phyloP scores from a whole-genome alignment of 1,140 invertebrate genomes.

The Eupristina koningsbergeri region DNA sequence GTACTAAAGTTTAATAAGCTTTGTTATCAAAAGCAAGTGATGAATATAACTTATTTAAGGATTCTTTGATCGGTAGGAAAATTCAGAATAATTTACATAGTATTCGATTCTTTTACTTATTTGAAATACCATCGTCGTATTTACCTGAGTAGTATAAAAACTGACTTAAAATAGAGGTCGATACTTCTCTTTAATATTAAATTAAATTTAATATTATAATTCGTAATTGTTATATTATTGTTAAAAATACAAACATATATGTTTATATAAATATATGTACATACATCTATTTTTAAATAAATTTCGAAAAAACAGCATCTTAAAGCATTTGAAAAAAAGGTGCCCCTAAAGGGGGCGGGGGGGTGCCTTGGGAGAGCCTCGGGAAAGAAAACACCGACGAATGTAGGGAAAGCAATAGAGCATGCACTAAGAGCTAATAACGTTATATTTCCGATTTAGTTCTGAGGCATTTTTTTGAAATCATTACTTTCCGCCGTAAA shows the following conservation, averaged over 20 bases:
- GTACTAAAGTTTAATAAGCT: slow-evolving; percentile 23
- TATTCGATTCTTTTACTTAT: background rate
- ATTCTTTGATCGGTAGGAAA: background rate
- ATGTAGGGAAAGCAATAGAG: background rate
- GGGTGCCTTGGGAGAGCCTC: slow-evolving; percentile 34
- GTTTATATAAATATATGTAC: slow-evolving; percentile 34
- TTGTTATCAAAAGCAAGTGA: background rate
- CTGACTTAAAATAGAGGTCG: background rate
- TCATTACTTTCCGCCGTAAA: slow-evolving; percentile 28
- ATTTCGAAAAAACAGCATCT: slow-evolving; percentile 5
- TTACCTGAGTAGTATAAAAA: too few relatives aligned
- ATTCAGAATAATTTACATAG: background rate
- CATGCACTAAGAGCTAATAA: background rate
- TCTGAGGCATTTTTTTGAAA: background rate
- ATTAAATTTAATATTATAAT: slow-evolving; percentile 43
- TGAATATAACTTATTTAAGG: slow-evolving; percentile 20
- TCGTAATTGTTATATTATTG: slow-evolving; percentile 39
- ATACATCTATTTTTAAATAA: slow-evolving; percentile 50
- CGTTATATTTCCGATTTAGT: background rate
- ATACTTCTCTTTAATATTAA: slow-evolving; percentile 14
- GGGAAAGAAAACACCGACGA: background rate
- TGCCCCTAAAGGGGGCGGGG: slow-evolving; percentile 48
- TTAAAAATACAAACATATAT: slow-evolving; percentile 39
- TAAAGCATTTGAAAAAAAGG: slow-evolving; percentile 16
- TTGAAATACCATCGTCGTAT: background rate